Base-by-base conservation (phyloP, 2,113 vertebrate genomes). In the Turdus rufiventris region DNA sequence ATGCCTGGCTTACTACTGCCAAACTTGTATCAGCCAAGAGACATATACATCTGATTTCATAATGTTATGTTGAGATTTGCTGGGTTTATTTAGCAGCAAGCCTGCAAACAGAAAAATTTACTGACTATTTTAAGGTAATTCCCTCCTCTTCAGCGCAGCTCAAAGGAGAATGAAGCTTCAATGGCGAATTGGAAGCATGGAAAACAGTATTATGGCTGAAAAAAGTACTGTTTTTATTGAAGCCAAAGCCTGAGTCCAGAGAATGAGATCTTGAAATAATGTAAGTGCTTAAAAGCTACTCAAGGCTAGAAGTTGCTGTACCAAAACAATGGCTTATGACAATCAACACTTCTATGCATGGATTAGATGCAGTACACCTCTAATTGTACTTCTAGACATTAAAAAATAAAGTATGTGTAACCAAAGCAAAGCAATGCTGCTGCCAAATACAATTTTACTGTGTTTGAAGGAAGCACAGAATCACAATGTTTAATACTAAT, bases 1-100 rank as follows among this genome's bases (percentile, higher is more conserved):
- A 94, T 73, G 53, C 50, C 47, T 73, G 33, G 42, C 42, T 96
- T 89, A 76, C 75, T 83, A 87, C 36, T 73, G 57, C 83, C 57
- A 60, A 72, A 83, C 45, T 48, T 47, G 1, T 29, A 92, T 38
- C 58, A 83, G 60, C 56, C 76, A 93, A 60, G 47, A 94, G 56
- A 80, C 38, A 86, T 8, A 62, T 16, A 68, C 9, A 91, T 60
- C 54, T 88, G 34, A 80, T 74, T 78, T 87, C 74, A 85, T 60
- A 79, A 84, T 24, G 28, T n/a, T 71, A 34, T 42, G 18, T 23
- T 48, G 50, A 93, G 47, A 89, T 57, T 78, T 45, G 33, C 47
- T 28, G 14, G 18, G n/a, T 74, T 91, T 89, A 76, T 68, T 77
- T 75, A 93, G 50, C 10, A 87, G 6, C 29, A 80, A 77, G 43